Evolutionary conservation across 2,888 invertebrate genomes (phyloP).

Genomic region (Brachycybe producta): DNA sequence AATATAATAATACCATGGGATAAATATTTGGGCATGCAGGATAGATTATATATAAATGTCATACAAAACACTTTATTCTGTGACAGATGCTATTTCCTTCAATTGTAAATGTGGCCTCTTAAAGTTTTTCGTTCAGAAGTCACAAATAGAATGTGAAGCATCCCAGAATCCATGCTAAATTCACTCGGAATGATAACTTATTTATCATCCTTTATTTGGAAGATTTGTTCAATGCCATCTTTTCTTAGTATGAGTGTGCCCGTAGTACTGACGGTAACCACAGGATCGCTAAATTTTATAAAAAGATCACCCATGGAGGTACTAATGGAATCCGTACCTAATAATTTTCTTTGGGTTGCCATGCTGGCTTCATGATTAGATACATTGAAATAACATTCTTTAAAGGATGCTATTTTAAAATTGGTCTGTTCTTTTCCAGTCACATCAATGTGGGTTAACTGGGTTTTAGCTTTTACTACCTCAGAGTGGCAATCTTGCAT

Average conservation of each 20-base stretch:
- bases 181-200: neutral
- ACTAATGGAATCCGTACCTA: no score
- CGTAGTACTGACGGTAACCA: neutral
- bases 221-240: neutral
- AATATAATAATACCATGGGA: neutral
- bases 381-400: no score
- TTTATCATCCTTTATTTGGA: neutral
- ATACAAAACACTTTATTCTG: neutral
- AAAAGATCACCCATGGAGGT: neutral
- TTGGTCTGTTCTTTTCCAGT: no score
- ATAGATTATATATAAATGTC: neutral
- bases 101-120: neutral
- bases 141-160: neutral
- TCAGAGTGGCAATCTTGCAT: no score
- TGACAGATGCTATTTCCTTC: neutral
- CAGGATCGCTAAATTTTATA: neutral
- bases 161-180: no score
- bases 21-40: neutral
- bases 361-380: no score
- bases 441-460: no score
- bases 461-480: no score
- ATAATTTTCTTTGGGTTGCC: no score
- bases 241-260: neutral
- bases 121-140: neutral
- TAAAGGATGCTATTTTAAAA: no score